phyloP scores from a whole-genome alignment of 2,113 vertebrate genomes.

The Melozone crissalis region DNA sequence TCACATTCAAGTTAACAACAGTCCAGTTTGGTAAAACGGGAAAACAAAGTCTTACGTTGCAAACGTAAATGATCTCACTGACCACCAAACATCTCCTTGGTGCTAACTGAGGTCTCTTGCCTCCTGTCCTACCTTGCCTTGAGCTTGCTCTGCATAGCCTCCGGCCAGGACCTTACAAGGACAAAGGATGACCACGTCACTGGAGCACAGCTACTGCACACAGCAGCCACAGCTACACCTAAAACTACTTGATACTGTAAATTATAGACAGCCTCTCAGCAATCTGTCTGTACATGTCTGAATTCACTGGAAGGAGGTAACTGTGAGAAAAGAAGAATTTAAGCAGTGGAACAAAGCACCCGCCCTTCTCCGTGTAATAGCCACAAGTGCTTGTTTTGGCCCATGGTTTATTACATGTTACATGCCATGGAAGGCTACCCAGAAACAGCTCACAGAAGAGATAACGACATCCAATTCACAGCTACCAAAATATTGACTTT shows the following conservation, averaged over 20 bases:
- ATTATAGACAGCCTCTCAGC: background rate
- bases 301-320: background rate
- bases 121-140: background rate
- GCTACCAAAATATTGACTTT: background rate
- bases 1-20: background rate
- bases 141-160: background rate
- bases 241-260: background rate
- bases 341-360: background rate
- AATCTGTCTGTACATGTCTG: background rate
- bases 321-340: background rate
- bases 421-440: background rate
- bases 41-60: background rate
- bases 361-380: background rate
- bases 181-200: rapidly evolving
- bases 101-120: background rate
- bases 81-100: background rate
- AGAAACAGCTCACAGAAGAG: background rate
- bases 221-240: background rate
- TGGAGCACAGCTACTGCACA: background rate
- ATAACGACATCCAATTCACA: background rate
- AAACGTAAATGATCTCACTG: background rate
- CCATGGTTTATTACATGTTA: background rate
- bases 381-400: rapidly evolving
- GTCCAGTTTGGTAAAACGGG: background rate
- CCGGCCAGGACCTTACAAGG: background rate